Conservation (phyloP, 2,888 invertebrate genomes). For the Amblyteles armatorius region DNA sequence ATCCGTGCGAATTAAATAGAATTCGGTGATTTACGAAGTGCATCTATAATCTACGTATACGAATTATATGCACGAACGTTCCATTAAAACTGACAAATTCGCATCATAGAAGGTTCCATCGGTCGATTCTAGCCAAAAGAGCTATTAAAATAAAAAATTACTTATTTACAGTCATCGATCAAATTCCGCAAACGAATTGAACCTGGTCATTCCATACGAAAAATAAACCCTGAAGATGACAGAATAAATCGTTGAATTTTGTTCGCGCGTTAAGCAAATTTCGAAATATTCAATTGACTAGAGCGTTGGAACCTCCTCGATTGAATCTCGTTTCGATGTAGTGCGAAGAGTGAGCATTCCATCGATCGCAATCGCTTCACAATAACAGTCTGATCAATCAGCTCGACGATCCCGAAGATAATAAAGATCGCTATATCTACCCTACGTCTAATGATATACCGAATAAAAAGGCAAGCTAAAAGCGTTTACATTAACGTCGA, state of each 20-base stretch:
- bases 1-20: slow-evolving; percentile 6
- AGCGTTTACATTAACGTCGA: slow-evolving; percentile 55
- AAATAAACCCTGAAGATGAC: not conserved
- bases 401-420: slow-evolving; percentile 18
- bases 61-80: slow-evolving; percentile 16
- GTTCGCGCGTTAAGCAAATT: not conserved
- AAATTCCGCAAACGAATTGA: not conserved
- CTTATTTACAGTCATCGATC: not conserved
- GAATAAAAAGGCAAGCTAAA: slow-evolving; percentile 69
- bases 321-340: slow-evolving; percentile 53
- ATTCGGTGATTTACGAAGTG: slow-evolving; percentile 26
- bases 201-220: not conserved
- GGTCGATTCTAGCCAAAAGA: slow-evolving; percentile 1
- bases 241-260: not conserved
- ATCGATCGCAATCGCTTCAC: slow-evolving; percentile 38
- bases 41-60: slow-evolving; percentile 17
- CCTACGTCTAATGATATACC: slow-evolving; percentile 71
- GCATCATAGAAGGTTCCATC: slow-evolving; percentile 11
- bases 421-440: slow-evolving; percentile 32
- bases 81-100: slow-evolving; percentile 23
- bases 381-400: slow-evolving; percentile 24
- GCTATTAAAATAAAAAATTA: not conserved
- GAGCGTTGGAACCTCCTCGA: slow-evolving; percentile 30
- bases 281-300: not conserved
- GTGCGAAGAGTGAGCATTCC: slow-evolving; percentile 56